These are phyloP conservation scores for Akabosia matsudoensis DNA, from an alignment of 1,140 invertebrate species.

Conservation along the genomic window DNA sequence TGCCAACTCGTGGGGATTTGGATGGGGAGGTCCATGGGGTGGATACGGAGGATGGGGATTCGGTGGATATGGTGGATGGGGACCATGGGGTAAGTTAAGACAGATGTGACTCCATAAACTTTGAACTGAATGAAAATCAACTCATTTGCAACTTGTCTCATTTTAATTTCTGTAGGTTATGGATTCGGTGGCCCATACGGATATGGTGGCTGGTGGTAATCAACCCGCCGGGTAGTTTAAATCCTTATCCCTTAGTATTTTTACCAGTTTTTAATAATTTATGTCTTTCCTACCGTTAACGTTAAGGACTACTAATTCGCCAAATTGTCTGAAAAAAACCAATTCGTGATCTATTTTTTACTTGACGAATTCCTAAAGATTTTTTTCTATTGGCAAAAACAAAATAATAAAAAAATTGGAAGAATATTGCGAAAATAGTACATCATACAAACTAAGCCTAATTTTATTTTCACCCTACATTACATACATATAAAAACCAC, in stretches of 20 bases:
- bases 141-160: neutral
- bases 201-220: slow-evolving; percentile 11
- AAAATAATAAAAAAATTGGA: no score
- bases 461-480: no score
- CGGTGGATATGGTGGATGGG: slow-evolving; percentile 22
- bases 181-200: neutral
- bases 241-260: no score
- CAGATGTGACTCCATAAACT: neutral
- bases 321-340: no score
- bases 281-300: neutral
- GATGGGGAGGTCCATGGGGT: neutral
- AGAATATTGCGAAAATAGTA: no score
- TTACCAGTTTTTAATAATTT: neutral
- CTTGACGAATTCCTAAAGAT: no score
- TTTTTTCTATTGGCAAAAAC: no score
- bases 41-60: neutral
- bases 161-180: slow-evolving; percentile 6
- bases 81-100: neutral
- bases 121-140: neutral
- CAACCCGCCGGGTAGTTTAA: no score
- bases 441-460: no score
- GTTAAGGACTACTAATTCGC: neutral
- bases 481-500: no score
- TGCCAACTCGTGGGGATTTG: slow-evolving; percentile 11
- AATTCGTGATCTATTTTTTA: no score